Evolutionary conservation across 1,140 invertebrate genomes (phyloP), one percentile per base, ranked within the genome.

Genomic region (Achroia grisella): DNA sequence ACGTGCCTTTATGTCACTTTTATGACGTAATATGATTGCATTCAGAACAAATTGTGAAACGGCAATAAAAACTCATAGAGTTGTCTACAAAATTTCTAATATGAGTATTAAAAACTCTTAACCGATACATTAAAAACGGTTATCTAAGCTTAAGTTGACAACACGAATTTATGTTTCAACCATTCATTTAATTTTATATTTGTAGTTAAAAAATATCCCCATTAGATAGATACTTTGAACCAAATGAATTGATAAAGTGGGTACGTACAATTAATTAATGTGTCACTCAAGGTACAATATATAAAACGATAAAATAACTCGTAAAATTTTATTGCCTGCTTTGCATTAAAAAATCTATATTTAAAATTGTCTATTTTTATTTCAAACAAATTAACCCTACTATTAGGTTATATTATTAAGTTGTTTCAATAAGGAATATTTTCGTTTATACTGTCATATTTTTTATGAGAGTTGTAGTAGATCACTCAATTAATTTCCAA

Each of bases 11-110:
- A 66, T 62, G 61, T 71, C 64, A 73, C 73, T 65, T 77, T 76
- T 75, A 79, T 75, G 73, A 79, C 67, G 69, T 79, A 75, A 81
- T 71, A 66, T 58, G 47, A 57, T 71, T 68, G 59, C 58, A 56
- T 61, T 64, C 41, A 56, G 35, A 47, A 52, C 43, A 48, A 30
- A 46, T 41, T 37, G 39, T 54, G 17, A 3, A 23, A 23, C 2
- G 17, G 17, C 17, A 23, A 23, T 23, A 23, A 23, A 23, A 23
- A 23, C 17, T 23, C 17, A 23, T 23, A 23, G 17, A 23, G 17
- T 23, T 6, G 17, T 23, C 17, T 23, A 23, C 17, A 3, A 23
- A 23, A 23, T 3, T 23, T 3, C 6, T 6, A 23, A 23, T 23
- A 23, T 23, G 2, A 23, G 6, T 3, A 23, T 3, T 23, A 23